Percentiles rank a stretch among this genome's conserved stretches.
These are phyloP conservation scores for Caerostris extrusa DNA, from an alignment of 1,140 invertebrate species.

Conservation along the genomic window DNA sequence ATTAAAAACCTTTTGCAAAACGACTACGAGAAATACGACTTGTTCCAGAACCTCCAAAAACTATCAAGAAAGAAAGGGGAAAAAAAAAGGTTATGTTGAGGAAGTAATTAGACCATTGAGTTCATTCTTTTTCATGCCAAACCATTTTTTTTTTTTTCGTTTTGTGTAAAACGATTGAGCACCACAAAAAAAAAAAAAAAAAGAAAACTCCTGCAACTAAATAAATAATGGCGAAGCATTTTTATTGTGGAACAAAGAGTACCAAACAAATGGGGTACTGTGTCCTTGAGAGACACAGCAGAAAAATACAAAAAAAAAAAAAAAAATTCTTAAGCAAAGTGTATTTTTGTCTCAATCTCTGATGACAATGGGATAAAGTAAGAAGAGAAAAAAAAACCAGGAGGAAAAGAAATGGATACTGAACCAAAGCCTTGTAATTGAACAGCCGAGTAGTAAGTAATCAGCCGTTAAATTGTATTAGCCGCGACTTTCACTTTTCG, in stretches of 20 bases:
- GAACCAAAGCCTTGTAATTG: slow-evolving; percentile 35
- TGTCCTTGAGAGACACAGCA: neutral
- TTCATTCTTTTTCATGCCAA: slow-evolving; percentile 38
- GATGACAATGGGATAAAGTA: neutral
- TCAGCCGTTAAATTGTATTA: slow-evolving; percentile 70
- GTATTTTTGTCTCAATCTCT: slow-evolving; percentile 65
- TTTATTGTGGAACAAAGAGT: slow-evolving; percentile 31
- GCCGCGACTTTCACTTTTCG: slow-evolving; percentile 61
- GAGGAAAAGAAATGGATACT: slow-evolving; percentile 1
- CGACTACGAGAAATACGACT: neutral
- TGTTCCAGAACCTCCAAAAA: neutral
- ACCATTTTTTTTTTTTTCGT: neutral
- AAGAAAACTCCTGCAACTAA: neutral
- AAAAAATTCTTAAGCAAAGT: slow-evolving; percentile 57
- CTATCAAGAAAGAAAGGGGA: neutral
- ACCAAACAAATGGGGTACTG: neutral
- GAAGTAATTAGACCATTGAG: slow-evolving; percentile 48
- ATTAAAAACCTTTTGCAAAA: neutral
- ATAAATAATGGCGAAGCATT: slow-evolving; percentile 38
- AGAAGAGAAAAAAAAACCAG: neutral
- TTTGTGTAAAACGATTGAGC: neutral
- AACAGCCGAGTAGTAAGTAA: slow-evolving; percentile 52
- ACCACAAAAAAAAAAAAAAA: neutral
- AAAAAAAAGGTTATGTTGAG: neutral
- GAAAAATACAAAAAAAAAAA: neutral